phyloP scores from a whole-genome alignment of 2,113 vertebrate genomes.

The Odontesthes bonariensis region DNA sequence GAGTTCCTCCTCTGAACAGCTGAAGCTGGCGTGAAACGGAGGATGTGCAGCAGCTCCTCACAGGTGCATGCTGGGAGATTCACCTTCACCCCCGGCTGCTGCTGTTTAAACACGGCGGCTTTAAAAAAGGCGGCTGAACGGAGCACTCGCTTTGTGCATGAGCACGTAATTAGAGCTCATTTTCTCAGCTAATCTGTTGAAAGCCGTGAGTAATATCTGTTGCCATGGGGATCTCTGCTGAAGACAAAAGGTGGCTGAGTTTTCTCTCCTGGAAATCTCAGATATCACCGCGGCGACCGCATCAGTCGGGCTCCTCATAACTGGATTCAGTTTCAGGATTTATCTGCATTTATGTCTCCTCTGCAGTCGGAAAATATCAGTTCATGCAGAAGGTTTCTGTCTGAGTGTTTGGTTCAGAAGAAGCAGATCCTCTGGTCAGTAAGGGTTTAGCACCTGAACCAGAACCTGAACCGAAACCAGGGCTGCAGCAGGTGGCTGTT shows the following conservation, averaged over 20 bases:
- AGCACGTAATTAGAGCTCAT: slow-evolving; percentile 41
- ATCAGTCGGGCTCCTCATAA: too few species aligned
- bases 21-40: slow-evolving; percentile 2
- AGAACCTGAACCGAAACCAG: too few species aligned
- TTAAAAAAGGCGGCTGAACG: not conserved
- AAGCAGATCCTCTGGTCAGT: too few species aligned
- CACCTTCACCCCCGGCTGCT: slow-evolving; percentile 6
- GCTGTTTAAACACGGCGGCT: too few species aligned
- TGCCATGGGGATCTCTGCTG: slow-evolving; percentile 19
- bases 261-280: not conserved
- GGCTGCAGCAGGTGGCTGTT: too few species aligned
- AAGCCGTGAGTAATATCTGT: slow-evolving; percentile 31
- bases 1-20: not conserved
- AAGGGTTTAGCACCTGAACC: too few species aligned
- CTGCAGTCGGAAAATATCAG: too few species aligned
- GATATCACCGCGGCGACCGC: not conserved
- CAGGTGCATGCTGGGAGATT: slow-evolving; percentile 39
- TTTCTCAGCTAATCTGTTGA: slow-evolving; percentile 34
- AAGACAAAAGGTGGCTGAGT: slow-evolving; percentile 7
- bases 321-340: too few species aligned
- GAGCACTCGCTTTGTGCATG: not conserved
- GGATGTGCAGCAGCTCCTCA: slow-evolving; percentile 8
- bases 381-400: too few species aligned
- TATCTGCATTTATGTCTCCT: too few species aligned
- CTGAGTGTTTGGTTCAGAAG: too few species aligned